A percentile compares a stretch with the other conserved stretches of the same genome.
These are phyloP conservation scores for Atlantisia rogersi DNA, from an alignment of 2,113 vertebrate species.

Conservation along the genomic window DNA sequence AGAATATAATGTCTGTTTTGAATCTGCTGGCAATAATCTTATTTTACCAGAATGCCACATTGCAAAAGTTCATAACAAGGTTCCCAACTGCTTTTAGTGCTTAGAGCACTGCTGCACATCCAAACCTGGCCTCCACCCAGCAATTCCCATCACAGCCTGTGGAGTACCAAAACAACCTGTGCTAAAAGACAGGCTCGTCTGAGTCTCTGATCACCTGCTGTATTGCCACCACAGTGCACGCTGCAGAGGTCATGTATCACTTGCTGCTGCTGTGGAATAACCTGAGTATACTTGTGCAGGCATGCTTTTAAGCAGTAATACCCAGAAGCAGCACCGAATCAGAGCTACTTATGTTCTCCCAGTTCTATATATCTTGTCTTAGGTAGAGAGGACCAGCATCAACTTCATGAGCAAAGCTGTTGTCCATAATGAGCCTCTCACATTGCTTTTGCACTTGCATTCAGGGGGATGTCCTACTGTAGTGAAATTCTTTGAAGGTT, in stretches of 20 bases:
- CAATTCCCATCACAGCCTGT: background rate
- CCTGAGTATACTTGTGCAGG: background rate
- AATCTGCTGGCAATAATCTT: background rate
- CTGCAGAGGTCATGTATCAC: background rate
- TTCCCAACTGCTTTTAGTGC: background rate
- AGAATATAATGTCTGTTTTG: background rate
- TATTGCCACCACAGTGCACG: background rate
- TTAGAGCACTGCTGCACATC: background rate
- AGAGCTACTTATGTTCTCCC: background rate
- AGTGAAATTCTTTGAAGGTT: background rate
- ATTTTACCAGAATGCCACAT: background rate
- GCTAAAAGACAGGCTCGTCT: background rate
- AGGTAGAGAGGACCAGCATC: background rate
- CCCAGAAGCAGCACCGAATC: background rate
- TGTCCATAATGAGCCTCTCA: background rate
- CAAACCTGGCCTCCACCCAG: background rate
- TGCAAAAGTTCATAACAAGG: background rate
- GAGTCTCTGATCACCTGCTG: background rate
- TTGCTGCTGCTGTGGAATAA: background rate
- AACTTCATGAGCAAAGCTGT: background rate
- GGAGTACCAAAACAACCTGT: background rate
- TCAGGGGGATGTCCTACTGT: fast-evolving
- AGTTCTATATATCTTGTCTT: background rate
- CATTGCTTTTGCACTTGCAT: background rate
- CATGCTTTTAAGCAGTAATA: background rate